Evolutionary conservation across 1,140 invertebrate species (phyloP), one percentile per base, ranked within the genome.

Genomic region (Drosophila ananassae): DNA sequence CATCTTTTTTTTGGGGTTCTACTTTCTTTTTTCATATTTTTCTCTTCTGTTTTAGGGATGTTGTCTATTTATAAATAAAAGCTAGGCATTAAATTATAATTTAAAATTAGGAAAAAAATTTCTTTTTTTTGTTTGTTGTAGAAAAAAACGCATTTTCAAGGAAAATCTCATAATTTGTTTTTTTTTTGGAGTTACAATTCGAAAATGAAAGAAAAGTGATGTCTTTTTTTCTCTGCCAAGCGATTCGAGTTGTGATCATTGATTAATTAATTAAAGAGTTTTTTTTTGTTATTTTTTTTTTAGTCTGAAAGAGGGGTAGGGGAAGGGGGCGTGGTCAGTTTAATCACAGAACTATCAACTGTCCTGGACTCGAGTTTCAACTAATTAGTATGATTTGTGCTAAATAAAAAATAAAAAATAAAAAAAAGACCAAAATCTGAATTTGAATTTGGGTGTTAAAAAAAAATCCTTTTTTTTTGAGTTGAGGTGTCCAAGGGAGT

Each of bases 221-320:
- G 34, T 37, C 3, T 37, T 2, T 32, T 48, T 32, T 64, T 28
- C 54, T 53, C 47, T 81, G 75, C 56, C 60, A 73, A 62, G 59
- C 63, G 73, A 78, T 75, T 87, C 66, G 83, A 89, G 83, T 89
- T 89, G 83, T 89, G 83, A 89, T 89, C 83, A 89, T 89, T 89
- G 79, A 89, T 89, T 77, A 89, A 79, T 60, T 28, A 37, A 69
- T 61, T 7, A 32, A 37, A 37, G 34, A 37, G 34, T 37, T 37
- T 37, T 32, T 32, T 51, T 61, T 25, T n/a, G 52, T 58, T 62
- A 44, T 56, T 44, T 60, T 56, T 50, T 21, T 4, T 28, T 28
- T 17, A 44, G 17, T 48, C 8, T 32, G 37, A 24, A 24, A n/a
- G 46, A 13, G 0, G 13, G 34, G 24, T 17, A 0, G 2, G 1